A percentile compares a stretch with the other conserved stretches of the same genome.
Evolutionary conservation across 2,797 vertebrate genomes (phyloP).

Genomic region (Cephalopachus bancanus): DNA sequence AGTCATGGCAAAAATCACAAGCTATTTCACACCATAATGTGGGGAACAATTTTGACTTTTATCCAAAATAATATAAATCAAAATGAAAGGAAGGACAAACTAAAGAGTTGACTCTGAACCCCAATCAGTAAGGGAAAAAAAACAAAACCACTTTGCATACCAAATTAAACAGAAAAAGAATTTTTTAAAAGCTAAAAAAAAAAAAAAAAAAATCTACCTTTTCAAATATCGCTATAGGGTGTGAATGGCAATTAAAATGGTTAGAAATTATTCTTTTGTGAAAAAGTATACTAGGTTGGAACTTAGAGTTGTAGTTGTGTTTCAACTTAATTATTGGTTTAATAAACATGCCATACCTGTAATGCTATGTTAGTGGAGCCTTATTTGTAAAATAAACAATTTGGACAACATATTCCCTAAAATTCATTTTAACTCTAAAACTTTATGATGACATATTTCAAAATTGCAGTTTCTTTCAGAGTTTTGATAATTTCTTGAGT

Average conservation of each 20-base stretch:
- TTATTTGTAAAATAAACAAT: constrained; percentile 34
- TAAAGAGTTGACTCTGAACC: neutral
- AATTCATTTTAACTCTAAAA: constrained; percentile 23
- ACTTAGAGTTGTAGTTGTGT: neutral
- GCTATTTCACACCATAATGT: neutral
- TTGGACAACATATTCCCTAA: neutral
- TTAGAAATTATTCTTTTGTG: neutral
- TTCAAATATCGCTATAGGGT: neutral
- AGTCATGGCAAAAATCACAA: neutral
- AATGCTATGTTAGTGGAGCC: neutral
- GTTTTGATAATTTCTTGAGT: constrained; percentile 11
- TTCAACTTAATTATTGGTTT: neutral
- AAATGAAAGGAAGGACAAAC: neutral
- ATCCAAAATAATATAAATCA: constrained; percentile 2
- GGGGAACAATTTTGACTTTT: neutral
- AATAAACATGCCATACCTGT: neutral
- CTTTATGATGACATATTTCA: constrained; percentile 34
- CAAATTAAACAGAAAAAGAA: neutral
- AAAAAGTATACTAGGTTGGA: neutral
- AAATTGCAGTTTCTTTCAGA: neutral
- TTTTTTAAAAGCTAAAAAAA: neutral
- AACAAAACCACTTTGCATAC: neutral
- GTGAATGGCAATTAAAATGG: neutral
- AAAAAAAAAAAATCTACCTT: neutral
- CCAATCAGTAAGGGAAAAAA: neutral